Conservation (phyloP, 2,797 vertebrate species). For the Trichosurus vulpecula region DNA sequence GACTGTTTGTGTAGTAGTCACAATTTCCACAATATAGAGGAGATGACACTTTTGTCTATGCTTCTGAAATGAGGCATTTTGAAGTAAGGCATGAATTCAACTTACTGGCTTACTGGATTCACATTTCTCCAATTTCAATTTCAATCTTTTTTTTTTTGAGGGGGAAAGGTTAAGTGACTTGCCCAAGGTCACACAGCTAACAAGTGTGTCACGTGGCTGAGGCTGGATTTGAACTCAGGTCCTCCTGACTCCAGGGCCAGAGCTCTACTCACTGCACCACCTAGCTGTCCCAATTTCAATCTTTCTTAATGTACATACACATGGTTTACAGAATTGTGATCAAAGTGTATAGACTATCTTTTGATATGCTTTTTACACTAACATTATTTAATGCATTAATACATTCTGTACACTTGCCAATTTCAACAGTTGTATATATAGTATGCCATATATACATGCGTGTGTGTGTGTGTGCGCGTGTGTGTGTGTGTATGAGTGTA, state of each 20-base stretch:
- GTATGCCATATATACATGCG: not conserved
- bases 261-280: no score
- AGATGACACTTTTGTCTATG: not conserved
- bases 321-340: not conserved
- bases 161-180: no score
- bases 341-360: not conserved
- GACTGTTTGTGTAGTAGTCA: not conserved
- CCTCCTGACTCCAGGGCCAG: no score
- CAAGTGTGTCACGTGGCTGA: no score
- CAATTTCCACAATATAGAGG: not conserved
- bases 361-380: constrained; percentile 16
- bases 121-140: not conserved
- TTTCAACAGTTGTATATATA: constrained; percentile 5
- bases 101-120: not conserved
- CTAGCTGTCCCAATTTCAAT: not conserved
- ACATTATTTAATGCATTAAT: constrained; percentile 3
- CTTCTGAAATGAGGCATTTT: not conserved
- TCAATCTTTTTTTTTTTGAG: no score
- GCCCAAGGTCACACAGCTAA: no score
- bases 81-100: not conserved
- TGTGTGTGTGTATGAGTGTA: not conserved
- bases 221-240: no score
- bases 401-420: not conserved
- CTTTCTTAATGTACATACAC: constrained; percentile 16
- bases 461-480: not conserved